Base-by-base conservation (phyloP, 2,888 invertebrate species). In the Rotaria sp. region DNA sequence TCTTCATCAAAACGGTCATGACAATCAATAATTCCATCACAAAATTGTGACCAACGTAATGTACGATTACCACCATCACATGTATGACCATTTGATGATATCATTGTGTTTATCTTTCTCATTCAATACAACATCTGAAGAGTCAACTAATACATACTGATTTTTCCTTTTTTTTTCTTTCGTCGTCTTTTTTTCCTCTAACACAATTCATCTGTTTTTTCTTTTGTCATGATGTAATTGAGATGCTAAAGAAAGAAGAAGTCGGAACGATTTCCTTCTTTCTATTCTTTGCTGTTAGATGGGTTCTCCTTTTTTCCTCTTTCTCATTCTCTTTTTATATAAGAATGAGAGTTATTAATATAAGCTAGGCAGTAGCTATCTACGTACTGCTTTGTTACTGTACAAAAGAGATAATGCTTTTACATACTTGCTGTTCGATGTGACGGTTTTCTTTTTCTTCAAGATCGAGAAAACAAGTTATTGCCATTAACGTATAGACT, bases 1-100 rank as follows among this genome's bases (percentile, higher is more conserved):
- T 80, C 80, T 80, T 80, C 80, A 80, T 80, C 80, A 45, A 15
- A 80, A 11, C 45, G 41, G 45, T 80, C 45, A 1, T n/a, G n/a
- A 80, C 80, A 80, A 80, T 80, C 80, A 80, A 45, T 26, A 26
- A 45, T 45, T 80, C 80, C 80, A 80, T 80, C 80, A 80, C 80
- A 80, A 80, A 80, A 80, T 45, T 80, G 80, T 26, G 41, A 41
- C 80, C 80, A 80, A 80, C 80, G 80, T 45, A 80, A 15, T 45
- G 45, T 80, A 13, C 80, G 41, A 80, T 45, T 80, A 1, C 80
- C 80, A 24, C 80, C 26, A n/a, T 80, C 80, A 80, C 80, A 80
- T 80, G 41, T 41, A 41, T 26, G 45, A 26, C 21, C 5, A 7
- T 24, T 24, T 13, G 67, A 67, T n/a, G 21, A 21, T 35, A 21